Conservation (phyloP, 2,888 invertebrate species). For the Tricholauxania praeusta region DNA sequence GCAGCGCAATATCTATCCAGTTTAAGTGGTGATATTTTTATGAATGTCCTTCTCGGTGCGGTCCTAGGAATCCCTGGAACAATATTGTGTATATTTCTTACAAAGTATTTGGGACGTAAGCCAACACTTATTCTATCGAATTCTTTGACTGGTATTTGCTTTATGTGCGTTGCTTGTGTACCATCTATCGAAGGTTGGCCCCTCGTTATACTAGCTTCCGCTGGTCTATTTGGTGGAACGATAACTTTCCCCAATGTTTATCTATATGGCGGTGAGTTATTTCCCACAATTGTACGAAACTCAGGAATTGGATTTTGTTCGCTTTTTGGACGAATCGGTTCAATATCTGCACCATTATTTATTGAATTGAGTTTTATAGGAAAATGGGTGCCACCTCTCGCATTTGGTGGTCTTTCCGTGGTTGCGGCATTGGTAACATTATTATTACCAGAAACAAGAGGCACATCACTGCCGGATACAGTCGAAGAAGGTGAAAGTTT, state of each 20-base stretch:
- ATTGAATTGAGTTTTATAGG: conserved; percentile 66
- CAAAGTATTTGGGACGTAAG: conserved; percentile 75
- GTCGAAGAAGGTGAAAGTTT: conserved; percentile 82
- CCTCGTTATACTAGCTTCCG: conserved; percentile 74
- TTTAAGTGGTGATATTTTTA: conserved; percentile 81
- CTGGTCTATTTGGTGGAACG: conserved; percentile 85
- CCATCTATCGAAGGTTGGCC: conserved; percentile 73
- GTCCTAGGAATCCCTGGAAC: conserved; percentile 77
- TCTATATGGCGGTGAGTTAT: conserved; percentile 88
- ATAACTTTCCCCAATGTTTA: conserved; percentile 88
- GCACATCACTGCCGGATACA: conserved; percentile 78
- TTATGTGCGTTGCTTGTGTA: conserved; percentile 75
- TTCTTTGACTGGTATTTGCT: conserved; percentile 74
- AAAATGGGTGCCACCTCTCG: conserved; percentile 76
- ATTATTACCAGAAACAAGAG: conserved; percentile 74
- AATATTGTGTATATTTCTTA: conserved; percentile 68
- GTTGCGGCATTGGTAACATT: conserved; percentile 77
- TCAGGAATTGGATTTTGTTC: conserved; percentile 88
- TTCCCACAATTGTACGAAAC: conserved; percentile 90
- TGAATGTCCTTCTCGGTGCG: conserved; percentile 87
- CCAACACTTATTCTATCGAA: conserved; percentile 76
- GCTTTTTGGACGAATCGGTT: conserved; percentile 87
- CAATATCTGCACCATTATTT: conserved; percentile 86
- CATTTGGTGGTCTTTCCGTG: conserved; percentile 79
- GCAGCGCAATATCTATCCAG: conserved; percentile 70